These are phyloP conservation scores for Pristis pectinata DNA, from an alignment of 2,797 vertebrate genomes.

Conservation along the genomic window DNA sequence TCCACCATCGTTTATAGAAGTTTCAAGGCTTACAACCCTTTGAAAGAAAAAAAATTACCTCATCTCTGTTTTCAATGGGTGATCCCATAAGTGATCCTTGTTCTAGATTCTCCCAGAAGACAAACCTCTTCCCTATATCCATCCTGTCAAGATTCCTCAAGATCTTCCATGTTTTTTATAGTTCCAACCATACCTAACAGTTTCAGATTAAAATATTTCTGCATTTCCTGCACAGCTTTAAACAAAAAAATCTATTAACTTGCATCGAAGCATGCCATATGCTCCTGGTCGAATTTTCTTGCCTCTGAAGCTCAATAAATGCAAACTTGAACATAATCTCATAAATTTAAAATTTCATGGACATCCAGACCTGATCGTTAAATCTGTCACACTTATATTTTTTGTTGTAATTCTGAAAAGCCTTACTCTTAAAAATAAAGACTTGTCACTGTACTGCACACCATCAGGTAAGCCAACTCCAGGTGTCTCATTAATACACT, in stretches of 20 bases:
- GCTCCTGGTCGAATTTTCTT: not conserved
- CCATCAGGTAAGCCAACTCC: not conserved
- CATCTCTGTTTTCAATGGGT: no score
- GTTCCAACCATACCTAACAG: no score
- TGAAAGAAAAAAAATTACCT: no score
- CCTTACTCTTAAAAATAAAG: not conserved
- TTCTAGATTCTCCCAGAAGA: no score
- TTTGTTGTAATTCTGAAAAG: not conserved
- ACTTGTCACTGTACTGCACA: not conserved
- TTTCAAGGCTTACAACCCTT: no score
- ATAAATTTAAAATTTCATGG: not conserved
- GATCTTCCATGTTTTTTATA: no score
- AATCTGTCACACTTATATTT: not conserved
- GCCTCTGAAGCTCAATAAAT: not conserved
- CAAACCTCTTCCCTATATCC: no score
- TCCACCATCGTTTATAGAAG: no score
- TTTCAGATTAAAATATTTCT: no score
- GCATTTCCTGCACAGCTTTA: no score
- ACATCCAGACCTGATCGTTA: not conserved
- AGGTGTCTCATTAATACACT: conserved; percentile 19
- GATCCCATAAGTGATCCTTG: no score
- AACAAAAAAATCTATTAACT: not conserved
- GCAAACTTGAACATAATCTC: not conserved
- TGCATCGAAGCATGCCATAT: not conserved
- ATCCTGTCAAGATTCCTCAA: no score